Evolutionary conservation across 2,113 vertebrate species (phyloP), one percentile per base, ranked within the genome.

Genomic region (Pelobates fuscus): DNA sequence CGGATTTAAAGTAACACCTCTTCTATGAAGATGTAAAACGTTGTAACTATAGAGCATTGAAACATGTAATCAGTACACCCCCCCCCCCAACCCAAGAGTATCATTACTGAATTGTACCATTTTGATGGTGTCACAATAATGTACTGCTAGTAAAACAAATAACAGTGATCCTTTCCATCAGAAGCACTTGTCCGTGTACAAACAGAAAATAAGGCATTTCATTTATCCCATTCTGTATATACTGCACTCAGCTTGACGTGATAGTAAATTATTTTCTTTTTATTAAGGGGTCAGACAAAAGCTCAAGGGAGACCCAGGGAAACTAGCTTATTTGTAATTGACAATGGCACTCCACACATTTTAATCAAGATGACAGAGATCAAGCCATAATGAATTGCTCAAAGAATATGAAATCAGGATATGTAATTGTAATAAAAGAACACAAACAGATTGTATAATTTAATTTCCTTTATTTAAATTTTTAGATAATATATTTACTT

Each of bases 111-210:
- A 32, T 67, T 67, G 29, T 67, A 66, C 57, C 30, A 30, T 49
- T 32, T 62, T 67, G 71, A 75, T 75, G 54, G 41, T 67, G 66
- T 66, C 71, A 65, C 49, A 41, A 29, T 74, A 74, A 74, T 65
- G 30, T 57, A 65, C 27, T 57, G 61, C 49, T 17, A 30, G 29
- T 43, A 55, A 52, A 57, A 41, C 71, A 65, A 74, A 74, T 65
- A 74, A 65, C 71, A 74, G 71, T 66, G 62, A 66, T 75, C 49
- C 32, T n/a, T 30, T 61, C 59, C n/a, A 73, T 74, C 60, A 58
- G 49, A 25, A 57, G 63, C 15, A 10, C 32, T 21, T 66, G 62
- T 58, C 32, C 23, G 25, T 29, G 71, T 46, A 67, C 49, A 75
- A 58, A 67, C 37, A 75, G 30, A 57, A 57, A 67, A 55, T 29